These are phyloP conservation scores for Myathropa florea DNA, from an alignment of 2,888 invertebrate genomes.

Conservation along the genomic window DNA sequence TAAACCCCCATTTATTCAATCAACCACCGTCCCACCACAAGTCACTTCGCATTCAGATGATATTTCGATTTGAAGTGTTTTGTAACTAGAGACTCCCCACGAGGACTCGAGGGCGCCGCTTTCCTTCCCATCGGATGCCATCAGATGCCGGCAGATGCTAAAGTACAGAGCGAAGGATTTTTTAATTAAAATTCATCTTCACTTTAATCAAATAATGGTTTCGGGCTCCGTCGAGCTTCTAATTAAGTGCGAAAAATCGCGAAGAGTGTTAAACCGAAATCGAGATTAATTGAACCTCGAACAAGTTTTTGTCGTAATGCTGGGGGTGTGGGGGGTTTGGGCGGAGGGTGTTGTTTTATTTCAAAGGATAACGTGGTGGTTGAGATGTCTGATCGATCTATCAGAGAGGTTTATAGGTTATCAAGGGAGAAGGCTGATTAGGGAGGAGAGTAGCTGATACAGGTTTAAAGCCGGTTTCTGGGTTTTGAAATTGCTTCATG, in stretches of 20 bases:
- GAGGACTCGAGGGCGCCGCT: not conserved
- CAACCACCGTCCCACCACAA: not conserved
- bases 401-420: too few relatives aligned
- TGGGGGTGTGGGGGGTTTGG: not conserved
- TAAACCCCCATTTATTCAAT: conserved; percentile 10
- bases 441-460: too few relatives aligned
- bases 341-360: not conserved
- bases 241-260: conserved; percentile 81
- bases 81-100: conserved; percentile 30
- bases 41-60: conserved; percentile 54
- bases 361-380: not conserved
- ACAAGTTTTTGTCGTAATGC: conserved; percentile 11
- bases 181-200: conserved; percentile 81
- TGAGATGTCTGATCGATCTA: too few relatives aligned
- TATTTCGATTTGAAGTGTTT: conserved; percentile 71
- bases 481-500: too few relatives aligned
- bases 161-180: conserved; percentile 74
- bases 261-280: conserved; percentile 80
- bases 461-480: too few relatives aligned
- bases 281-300: conserved; percentile 76
- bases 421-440: too few relatives aligned
- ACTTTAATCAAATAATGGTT: conserved; percentile 80
- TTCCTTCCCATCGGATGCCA: too few relatives aligned
- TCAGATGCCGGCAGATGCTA: conserved; percentile 21
- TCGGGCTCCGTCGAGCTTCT: conserved; percentile 75